A percentile compares a stretch with the other conserved stretches of the same genome.
Evolutionary conservation across 2,888 invertebrate genomes (phyloP).

Genomic region (Cephonodes hylas): DNA sequence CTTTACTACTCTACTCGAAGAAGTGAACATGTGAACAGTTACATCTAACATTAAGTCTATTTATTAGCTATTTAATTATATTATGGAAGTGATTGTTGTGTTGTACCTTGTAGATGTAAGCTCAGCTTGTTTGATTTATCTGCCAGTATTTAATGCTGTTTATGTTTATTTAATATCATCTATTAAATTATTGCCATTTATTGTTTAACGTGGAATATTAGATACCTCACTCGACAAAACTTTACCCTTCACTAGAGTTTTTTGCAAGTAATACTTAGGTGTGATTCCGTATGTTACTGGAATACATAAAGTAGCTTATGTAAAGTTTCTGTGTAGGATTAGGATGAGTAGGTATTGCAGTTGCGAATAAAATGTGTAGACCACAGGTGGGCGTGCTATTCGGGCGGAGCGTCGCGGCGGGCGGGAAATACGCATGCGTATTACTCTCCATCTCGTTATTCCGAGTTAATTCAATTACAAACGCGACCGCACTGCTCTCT

Average conservation of each 20-base stretch:
- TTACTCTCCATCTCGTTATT: constrained; percentile 40
- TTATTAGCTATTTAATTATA: constrained; percentile 7
- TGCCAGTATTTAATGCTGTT: constrained; percentile 64
- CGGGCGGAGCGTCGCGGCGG: constrained; percentile 68
- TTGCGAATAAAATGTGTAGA: constrained; percentile 34
- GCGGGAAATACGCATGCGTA: constrained; percentile 73
- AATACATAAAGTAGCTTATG: not conserved
- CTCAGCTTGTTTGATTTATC: constrained; percentile 68
- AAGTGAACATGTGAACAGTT: not conserved
- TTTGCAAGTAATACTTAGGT: not conserved
- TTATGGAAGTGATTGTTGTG: constrained; percentile 44
- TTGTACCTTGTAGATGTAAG: constrained; percentile 62
- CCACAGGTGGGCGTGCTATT: constrained; percentile 73
- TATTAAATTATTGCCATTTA: not conserved
- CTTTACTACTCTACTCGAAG: not conserved
- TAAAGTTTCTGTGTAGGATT: not conserved
- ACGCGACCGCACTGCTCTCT: constrained; percentile 58
- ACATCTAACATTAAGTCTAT: not conserved
- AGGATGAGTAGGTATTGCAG: constrained; percentile 14
- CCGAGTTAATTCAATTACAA: constrained; percentile 47
- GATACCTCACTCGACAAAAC: not conserved
- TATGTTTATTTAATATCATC: constrained; percentile 25
- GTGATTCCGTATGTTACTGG: not conserved
- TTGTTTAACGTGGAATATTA: not conserved
- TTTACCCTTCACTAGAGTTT: not conserved